Conservation (phyloP, 1,140 invertebrate species). For the Drosophila carrolli region DNA sequence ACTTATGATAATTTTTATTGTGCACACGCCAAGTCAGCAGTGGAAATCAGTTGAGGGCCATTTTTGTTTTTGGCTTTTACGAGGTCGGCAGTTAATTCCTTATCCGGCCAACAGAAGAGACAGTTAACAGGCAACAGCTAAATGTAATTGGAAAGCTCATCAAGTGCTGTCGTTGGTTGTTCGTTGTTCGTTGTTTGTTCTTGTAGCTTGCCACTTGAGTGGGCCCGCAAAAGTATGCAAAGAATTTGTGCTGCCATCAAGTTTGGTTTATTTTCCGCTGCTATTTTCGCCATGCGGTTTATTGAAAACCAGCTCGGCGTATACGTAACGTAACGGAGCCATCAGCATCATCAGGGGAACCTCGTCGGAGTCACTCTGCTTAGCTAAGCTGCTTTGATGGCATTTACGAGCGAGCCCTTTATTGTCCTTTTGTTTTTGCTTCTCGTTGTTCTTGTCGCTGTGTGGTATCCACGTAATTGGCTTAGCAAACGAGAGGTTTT, state of each 20-base stretch:
- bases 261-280: conserved; percentile 48
- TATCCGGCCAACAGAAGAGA: conserved; percentile 38
- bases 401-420: conserved; percentile 71
- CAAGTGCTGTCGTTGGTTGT: conserved; percentile 46
- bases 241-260: conserved; percentile 48
- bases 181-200: background rate
- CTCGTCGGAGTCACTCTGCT: conserved; percentile 23
- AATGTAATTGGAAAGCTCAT: conserved; percentile 78
- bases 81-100: conserved; percentile 66
- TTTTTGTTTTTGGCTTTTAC: conserved; percentile 53
- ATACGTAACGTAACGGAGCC: conserved; percentile 38
- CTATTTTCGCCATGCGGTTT: conserved; percentile 53
- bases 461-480: conserved; percentile 62
- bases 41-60: conserved; percentile 43
- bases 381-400: conserved; percentile 37
- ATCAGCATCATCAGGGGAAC: conserved; percentile 2
- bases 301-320: conserved; percentile 64
- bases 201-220: conserved; percentile 57
- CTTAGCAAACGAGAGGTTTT: conserved; percentile 37
- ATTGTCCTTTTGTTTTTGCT: conserved; percentile 72
- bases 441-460: background rate
- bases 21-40: conserved; percentile 22
- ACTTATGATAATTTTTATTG: conserved; percentile 69
- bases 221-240: conserved; percentile 70
- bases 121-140: conserved; percentile 60